Evolutionary conservation across 2,113 vertebrate genomes (phyloP).

Genomic region (Murina feae): DNA sequence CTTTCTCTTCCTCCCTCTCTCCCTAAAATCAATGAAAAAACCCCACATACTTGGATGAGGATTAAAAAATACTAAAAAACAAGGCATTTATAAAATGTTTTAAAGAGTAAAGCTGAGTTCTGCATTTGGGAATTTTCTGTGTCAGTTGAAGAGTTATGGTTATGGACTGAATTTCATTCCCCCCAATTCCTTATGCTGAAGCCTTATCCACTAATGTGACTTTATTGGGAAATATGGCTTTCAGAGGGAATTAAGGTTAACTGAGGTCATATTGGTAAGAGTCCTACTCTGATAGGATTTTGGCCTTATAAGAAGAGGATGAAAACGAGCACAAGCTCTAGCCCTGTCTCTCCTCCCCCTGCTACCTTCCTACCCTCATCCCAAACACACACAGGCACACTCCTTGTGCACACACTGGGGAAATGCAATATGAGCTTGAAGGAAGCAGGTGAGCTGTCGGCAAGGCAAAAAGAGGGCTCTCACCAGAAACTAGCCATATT

Average conservation of each 20-base stretch:
- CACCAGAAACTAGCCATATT: neutral
- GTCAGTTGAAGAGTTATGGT: neutral
- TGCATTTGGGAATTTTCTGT: neutral
- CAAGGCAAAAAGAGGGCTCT: neutral
- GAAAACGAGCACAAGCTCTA: neutral
- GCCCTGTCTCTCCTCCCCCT: no score
- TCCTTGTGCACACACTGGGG: neutral
- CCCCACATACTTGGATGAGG: neutral
- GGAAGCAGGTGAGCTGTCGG: neutral
- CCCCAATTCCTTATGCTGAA: neutral
- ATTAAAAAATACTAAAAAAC: neutral
- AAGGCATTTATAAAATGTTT: neutral
- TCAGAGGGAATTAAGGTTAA: neutral
- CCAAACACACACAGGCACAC: neutral
- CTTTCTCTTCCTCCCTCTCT: neutral
- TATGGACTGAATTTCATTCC: neutral
- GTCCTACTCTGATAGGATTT: neutral
- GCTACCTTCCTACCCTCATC: rapidly evolving
- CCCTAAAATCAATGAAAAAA: neutral
- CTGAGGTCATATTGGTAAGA: neutral
- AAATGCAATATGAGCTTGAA: no score
- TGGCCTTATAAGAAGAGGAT: neutral
- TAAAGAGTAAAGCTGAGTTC: neutral
- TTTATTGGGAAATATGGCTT: neutral
- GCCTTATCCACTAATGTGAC: neutral